Evolutionary conservation across 30 jellyfish, hydroid and myxozoan genomes (phyloP).

Genomic region (Phacellophora camtschatica): DNA sequence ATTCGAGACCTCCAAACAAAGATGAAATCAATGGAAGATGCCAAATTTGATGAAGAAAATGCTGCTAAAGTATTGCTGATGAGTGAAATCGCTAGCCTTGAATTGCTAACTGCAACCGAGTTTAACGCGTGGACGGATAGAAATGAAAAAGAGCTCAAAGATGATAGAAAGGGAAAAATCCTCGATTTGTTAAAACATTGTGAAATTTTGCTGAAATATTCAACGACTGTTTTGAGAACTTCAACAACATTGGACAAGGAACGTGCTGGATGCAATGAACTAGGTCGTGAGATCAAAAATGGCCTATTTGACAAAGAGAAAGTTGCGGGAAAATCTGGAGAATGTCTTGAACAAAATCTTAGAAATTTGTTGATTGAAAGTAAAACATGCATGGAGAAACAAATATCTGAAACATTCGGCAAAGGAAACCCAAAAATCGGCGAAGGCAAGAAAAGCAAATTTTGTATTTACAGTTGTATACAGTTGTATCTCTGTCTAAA

Average conservation of each 20-base stretch:
- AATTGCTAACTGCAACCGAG: constrained; percentile 49
- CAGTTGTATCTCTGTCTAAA: too few relatives aligned
- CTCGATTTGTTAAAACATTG: constrained; percentile 31
- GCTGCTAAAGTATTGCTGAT: constrained; percentile 28
- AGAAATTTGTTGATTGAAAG: neutral
- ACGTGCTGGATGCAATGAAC: too few relatives aligned
- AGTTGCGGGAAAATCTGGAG: too few relatives aligned
- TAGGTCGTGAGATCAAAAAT: too few relatives aligned
- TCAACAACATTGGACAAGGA: too few relatives aligned
- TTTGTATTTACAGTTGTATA: too few relatives aligned
- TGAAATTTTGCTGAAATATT: neutral
- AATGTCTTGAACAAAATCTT: neutral
- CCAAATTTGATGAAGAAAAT: constrained; percentile 16
- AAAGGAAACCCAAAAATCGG: neutral
- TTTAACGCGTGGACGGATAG: neutral
- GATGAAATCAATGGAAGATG: neutral
- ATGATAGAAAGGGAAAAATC: neutral
- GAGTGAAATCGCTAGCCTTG: constrained; percentile 52
- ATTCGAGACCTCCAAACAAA: constrained; percentile 12
- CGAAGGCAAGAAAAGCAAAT: neutral
- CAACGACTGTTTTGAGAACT: neutral
- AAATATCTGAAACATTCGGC: neutral
- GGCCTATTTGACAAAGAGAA: too few relatives aligned
- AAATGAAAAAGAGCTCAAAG: neutral
- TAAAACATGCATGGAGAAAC: neutral